Base-by-base conservation (phyloP, 1,140 invertebrate genomes). In the Bombus vancouverensis region DNA sequence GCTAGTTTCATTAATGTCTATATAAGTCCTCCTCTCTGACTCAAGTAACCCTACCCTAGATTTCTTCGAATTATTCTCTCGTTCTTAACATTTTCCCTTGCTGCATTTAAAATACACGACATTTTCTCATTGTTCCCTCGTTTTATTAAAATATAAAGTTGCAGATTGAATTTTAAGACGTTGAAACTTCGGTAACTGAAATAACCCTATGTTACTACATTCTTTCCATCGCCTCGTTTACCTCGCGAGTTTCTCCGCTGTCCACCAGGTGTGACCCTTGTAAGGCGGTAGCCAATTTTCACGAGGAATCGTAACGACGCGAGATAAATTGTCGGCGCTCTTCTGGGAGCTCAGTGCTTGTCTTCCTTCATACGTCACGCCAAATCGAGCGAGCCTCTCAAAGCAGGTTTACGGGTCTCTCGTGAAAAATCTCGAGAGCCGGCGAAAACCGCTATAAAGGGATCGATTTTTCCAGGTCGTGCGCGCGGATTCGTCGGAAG, bases 401-500 rank as follows among this genome's bases (percentile, higher is more conserved):
- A 53, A 65, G 32, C 57, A 37, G 39, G 75, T 78, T 78, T 66
- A 66, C 75, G 57, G n/a, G 75, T 78, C 75, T 42, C 57, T 37
- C 8, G 75, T 78, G 57, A 65, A 78, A 78, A 78, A 78, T 78
- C 75, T 65, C 75, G 37, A 15, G 39, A 12, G 25, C 13, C 75
- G 28, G 28, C 37, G 37, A 42, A 77, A 44, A 65, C 37, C 37
- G 59, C 8, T 18, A 39, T 78, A 18, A 39, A 66, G 39, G 59
- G 28, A 78, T 78, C 59, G 75, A 65, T 78, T 65, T 78, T 78
- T 59, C 57, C 75, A 65, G 37, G 75, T 59, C 75, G 47, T 34
- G 28, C 74, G 74, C 37, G 39, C 12, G 9, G 28, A 32, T 37
- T n/a, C 42, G 15, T 18, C 3, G n/a, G n/a, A 32, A 34, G 73